Percentiles rank a stretch among this genome's conserved stretches.
phyloP scores from a whole-genome alignment of 2,797 vertebrate species.

The Falco columbarius region DNA sequence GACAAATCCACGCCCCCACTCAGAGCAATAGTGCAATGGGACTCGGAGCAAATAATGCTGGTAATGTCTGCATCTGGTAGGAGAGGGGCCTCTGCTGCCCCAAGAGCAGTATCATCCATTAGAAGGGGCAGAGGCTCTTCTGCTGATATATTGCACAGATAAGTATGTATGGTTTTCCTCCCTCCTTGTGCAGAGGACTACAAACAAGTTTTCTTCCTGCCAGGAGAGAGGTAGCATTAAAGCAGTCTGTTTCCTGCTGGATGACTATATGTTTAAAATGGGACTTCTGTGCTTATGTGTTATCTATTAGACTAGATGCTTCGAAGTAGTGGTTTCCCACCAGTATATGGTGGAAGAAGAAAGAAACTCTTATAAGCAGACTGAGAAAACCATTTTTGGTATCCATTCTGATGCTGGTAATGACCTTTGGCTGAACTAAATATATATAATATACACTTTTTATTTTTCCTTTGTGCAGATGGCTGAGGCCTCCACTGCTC shows the following conservation, averaged over 20 bases:
- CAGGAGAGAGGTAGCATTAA: not conserved
- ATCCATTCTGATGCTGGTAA: not conserved
- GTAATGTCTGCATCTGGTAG: slow-evolving; percentile 26
- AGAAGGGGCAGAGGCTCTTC: not conserved
- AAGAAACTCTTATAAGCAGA: not conserved
- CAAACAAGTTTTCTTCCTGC: not conserved
- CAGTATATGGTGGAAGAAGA: slow-evolving; percentile 9
- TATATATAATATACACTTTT: not conserved
- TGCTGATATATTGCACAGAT: not conserved
- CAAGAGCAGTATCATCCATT: not conserved
- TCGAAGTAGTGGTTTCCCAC: not conserved
- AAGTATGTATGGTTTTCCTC: not conserved
- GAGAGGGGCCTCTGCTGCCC: not conserved
- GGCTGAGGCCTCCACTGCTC: slow-evolving; percentile 71
- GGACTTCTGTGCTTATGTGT: not conserved
- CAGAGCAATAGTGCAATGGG: slow-evolving; percentile 69
- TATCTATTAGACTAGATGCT: not conserved
- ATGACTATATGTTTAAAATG: not conserved
- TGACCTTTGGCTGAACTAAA: slow-evolving; percentile 4
- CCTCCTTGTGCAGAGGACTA: not conserved
- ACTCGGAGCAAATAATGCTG: slow-evolving; percentile 63
- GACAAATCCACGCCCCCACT: slow-evolving; percentile 19
- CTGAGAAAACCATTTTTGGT: not conserved
- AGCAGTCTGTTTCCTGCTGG: slow-evolving; percentile 2
- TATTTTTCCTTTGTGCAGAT: slow-evolving; percentile 48